Percentiles rank a stretch among this genome's conserved stretches.
Evolutionary conservation across 1,140 invertebrate species (phyloP).

Genomic region (Drosophila nigromelanica): DNA sequence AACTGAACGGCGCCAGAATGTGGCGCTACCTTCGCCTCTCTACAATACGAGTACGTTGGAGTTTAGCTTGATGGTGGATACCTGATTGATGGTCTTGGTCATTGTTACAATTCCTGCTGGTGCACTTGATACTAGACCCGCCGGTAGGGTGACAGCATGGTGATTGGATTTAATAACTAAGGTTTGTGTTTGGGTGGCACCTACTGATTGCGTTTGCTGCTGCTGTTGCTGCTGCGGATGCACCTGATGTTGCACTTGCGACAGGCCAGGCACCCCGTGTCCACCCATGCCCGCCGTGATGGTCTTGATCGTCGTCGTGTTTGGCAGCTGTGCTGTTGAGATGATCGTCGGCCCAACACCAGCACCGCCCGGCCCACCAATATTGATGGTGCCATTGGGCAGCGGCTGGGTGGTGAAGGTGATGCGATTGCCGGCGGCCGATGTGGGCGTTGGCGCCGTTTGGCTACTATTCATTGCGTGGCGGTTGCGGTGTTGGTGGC

Average conservation of each 20-base stretch:
- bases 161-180: conserved; percentile 84
- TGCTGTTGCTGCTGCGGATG: conserved; percentile 73
- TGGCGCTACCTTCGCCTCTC: conserved; percentile 30
- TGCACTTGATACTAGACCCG: conserved; percentile 84
- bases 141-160: conserved; percentile 83
- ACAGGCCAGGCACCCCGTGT: conserved; percentile 74
- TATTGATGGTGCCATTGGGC: conserved; percentile 86
- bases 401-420: conserved; percentile 85
- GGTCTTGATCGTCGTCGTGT: conserved; percentile 85
- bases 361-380: conserved; percentile 66
- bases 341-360: conserved; percentile 68
- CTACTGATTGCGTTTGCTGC: conserved; percentile 81
- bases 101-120: conserved; percentile 84
- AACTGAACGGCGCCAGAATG: conserved; percentile 8
- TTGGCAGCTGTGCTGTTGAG: conserved; percentile 77
- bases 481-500: conserved; percentile 20
- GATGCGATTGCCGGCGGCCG: conserved; percentile 81
- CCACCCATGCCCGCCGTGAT: conserved; percentile 78
- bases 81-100: conserved; percentile 84
- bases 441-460: conserved; percentile 51
- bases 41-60: conserved; percentile 32
- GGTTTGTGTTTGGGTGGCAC: conserved; percentile 83
- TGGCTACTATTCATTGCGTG: conserved; percentile 77
- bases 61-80: conserved; percentile 68
- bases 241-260: conserved; percentile 60